A percentile compares a stretch with the other conserved stretches of the same genome.
Conservation (phyloP, 2,113 vertebrate species). For the Oceanodroma tethys region DNA sequence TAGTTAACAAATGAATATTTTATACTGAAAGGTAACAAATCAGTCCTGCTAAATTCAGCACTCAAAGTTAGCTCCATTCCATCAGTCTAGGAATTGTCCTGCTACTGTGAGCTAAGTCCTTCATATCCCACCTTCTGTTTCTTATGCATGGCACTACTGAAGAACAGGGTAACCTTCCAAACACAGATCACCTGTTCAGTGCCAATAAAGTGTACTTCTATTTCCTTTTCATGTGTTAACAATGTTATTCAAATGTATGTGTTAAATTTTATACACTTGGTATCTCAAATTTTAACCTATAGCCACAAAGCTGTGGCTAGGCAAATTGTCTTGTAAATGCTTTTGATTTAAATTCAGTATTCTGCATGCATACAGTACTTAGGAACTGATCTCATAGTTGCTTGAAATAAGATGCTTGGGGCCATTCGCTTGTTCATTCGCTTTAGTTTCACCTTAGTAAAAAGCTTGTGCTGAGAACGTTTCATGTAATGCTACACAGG, state of each 20-base stretch:
- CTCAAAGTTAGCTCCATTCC: neutral
- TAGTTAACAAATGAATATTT: constrained; percentile 70
- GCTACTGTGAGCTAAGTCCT: constrained; percentile 12
- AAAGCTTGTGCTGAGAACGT: too few species aligned
- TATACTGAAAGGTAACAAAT: constrained; percentile 63
- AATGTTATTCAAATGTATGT: constrained; percentile 33
- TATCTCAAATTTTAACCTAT: neutral
- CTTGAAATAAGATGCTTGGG: neutral
- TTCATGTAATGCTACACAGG: too few species aligned
- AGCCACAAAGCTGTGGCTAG: neutral
- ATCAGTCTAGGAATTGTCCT: neutral
- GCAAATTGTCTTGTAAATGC: neutral
- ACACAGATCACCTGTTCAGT: constrained; percentile 23
- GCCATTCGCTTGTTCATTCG: too few species aligned
- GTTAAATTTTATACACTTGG: constrained; percentile 14
- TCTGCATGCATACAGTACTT: neutral
- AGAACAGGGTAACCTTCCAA: constrained; percentile 36
- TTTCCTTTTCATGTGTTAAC: constrained; percentile 6
- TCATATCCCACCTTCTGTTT: neutral
- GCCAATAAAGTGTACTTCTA: neutral
- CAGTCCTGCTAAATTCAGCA: constrained; percentile 38
- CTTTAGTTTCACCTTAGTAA: too few species aligned
- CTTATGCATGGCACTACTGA: constrained; percentile 19
- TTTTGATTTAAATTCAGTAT: constrained; percentile 35
- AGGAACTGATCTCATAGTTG: constrained; percentile 9